Conservation (phyloP, 2,888 invertebrate species). For the Acanthosepion lycidas region DNA sequence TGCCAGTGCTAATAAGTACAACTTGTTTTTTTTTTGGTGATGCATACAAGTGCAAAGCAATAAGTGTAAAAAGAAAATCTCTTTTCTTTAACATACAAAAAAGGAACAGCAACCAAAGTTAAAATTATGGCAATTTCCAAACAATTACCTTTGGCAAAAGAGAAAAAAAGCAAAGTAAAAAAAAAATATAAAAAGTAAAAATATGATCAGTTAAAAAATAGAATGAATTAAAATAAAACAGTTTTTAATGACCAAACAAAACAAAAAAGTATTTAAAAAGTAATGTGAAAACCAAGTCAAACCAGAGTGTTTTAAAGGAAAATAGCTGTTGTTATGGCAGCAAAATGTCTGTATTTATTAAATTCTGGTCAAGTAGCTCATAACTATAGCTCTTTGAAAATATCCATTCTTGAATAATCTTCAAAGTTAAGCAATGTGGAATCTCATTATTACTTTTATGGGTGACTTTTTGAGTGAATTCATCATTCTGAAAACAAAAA, state of each 20-base stretch:
- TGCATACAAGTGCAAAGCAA: not conserved
- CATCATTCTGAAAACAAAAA: slow-evolving; percentile 33
- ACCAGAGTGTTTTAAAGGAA: not conserved
- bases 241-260: not conserved
- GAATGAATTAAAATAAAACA: not conserved
- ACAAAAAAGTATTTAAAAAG: not conserved
- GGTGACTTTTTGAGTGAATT: not conserved
- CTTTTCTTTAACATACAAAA: not conserved
- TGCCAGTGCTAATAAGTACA: slow-evolving; percentile 18
- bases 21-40: not conserved
- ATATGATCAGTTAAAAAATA: not conserved
- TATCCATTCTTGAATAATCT: slow-evolving; percentile 2
- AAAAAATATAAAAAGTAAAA: not conserved
- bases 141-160: not conserved
- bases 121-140: not conserved
- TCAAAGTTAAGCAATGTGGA: slow-evolving; percentile 7
- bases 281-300: not conserved
- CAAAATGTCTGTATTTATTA: not conserved
- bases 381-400: not conserved
- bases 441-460: not conserved
- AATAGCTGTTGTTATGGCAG: not conserved
- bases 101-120: not conserved
- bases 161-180: not conserved
- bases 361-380: not conserved
- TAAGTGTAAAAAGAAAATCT: not conserved